Conservation (phyloP, 2,113 vertebrate genomes). For the Lota lota region DNA sequence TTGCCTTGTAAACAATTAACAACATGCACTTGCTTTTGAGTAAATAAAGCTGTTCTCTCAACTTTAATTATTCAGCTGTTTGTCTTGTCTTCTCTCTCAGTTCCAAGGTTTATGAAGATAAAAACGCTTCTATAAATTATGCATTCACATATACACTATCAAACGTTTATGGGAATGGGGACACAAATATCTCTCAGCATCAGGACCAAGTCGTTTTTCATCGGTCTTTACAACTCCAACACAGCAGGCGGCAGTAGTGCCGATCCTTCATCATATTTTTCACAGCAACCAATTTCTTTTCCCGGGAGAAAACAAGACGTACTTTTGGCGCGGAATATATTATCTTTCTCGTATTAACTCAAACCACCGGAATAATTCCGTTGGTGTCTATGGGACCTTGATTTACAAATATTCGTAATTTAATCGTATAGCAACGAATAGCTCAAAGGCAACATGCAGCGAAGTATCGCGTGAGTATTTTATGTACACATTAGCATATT, state of each 20-base stretch:
- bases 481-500: rapidly evolving
- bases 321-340: constrained; percentile 68
- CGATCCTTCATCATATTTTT: neutral
- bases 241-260: constrained; percentile 40
- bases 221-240: constrained; percentile 31
- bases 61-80: constrained; percentile 45
- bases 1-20: constrained; percentile 45
- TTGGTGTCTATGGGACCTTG: too few relatives aligned
- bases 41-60: constrained; percentile 49
- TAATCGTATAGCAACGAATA: too few relatives aligned
- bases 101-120: too few relatives aligned
- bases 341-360: neutral
- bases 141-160: constrained; percentile 16
- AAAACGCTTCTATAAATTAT: constrained; percentile 28
- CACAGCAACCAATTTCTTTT: neutral
- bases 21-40: constrained; percentile 34
- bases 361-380: too few relatives aligned
- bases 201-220: constrained; percentile 22
- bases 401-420: too few relatives aligned
- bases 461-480: constrained; percentile 73
- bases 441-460: constrained; percentile 63
- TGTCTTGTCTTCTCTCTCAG: constrained; percentile 21
- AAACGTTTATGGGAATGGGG: constrained; percentile 10
- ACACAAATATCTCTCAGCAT: constrained; percentile 22
- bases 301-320: constrained; percentile 7